Percentiles rank a stretch among this genome's conserved stretches.
Evolutionary conservation across 1,140 invertebrate species (phyloP).

Genomic region (Charaxes varanes): DNA sequence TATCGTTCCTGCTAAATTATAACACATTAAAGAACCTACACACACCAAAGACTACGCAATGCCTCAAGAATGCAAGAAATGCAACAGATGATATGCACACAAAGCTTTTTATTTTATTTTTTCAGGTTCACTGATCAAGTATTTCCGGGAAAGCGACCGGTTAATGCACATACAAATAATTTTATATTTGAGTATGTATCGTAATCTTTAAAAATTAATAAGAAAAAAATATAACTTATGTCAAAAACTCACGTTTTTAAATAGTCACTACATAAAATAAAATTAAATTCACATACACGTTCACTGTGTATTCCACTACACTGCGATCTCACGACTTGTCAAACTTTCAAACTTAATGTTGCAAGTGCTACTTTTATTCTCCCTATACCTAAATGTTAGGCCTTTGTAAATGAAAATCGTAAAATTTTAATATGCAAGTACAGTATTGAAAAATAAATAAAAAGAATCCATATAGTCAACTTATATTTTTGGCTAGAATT

Average conservation of each 20-base stretch:
- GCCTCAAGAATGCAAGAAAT: slow-evolving; percentile 56
- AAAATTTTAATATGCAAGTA: neutral
- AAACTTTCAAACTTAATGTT: slow-evolving; percentile 44
- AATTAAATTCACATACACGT: slow-evolving; percentile 56
- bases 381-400: slow-evolving; percentile 11
- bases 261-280: slow-evolving; percentile 60
- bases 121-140: slow-evolving; percentile 45
- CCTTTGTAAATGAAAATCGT: neutral
- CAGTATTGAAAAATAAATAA: neutral
- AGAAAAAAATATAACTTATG: slow-evolving; percentile 37
- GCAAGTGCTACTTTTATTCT: no score
- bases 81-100: slow-evolving; percentile 52
- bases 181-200: slow-evolving; percentile 2
- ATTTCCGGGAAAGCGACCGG: slow-evolving; percentile 45
- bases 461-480: neutral
- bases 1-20: slow-evolving; percentile 37
- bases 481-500: no score
- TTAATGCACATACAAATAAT: slow-evolving; percentile 6
- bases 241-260: slow-evolving; percentile 58
- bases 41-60: slow-evolving; percentile 46
- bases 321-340: slow-evolving; percentile 62
- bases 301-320: slow-evolving; percentile 58
- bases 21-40: slow-evolving; percentile 31
- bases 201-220: slow-evolving; percentile 5
- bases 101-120: slow-evolving; percentile 56